These are phyloP conservation scores for Xylocopa sonorina DNA, from an alignment of 1,140 invertebrate species.

Conservation along the genomic window DNA sequence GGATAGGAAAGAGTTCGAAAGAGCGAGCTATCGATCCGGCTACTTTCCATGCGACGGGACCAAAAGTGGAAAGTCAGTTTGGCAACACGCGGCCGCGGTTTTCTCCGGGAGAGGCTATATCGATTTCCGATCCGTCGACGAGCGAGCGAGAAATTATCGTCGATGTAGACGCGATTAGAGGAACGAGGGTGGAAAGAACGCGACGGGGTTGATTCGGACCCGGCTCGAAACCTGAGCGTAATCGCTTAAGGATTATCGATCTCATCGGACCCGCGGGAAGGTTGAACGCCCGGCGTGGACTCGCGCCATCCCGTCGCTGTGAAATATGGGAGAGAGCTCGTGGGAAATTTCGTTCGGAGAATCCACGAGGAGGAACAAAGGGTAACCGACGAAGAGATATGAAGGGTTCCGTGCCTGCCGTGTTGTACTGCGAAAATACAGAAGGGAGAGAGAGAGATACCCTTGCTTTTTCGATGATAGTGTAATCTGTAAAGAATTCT, in stretches of 20 bases:
- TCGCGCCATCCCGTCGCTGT: not conserved
- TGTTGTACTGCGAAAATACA: too few relatives aligned
- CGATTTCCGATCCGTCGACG: constrained; percentile 69
- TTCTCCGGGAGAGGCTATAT: constrained; percentile 36
- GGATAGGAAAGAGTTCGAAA: too few relatives aligned
- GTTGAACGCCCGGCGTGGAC: not conserved
- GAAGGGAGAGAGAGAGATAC: too few relatives aligned
- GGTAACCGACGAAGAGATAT: not conserved
- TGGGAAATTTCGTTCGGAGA: not conserved
- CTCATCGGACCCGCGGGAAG: not conserved
- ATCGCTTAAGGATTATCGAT: constrained; percentile 45
- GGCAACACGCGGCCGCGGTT: constrained; percentile 26
- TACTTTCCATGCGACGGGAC: too few relatives aligned
- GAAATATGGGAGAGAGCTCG: not conserved
- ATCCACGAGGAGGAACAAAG: not conserved
- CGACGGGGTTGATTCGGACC: constrained; percentile 16
- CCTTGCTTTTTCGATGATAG: too few relatives aligned
- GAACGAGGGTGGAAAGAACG: not conserved
- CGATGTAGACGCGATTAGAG: constrained; percentile 31
- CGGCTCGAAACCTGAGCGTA: constrained; percentile 22
- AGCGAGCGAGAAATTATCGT: constrained; percentile 53
- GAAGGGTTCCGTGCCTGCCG: too few relatives aligned
- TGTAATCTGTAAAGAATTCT: too few relatives aligned
- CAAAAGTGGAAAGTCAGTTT: not conserved
- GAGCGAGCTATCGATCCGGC: too few relatives aligned